A percentile compares a stretch with the other conserved stretches of the same genome.
These are phyloP conservation scores for Gymnarchus niloticus DNA, from an alignment of 2,113 vertebrate genomes.

Conservation along the genomic window DNA sequence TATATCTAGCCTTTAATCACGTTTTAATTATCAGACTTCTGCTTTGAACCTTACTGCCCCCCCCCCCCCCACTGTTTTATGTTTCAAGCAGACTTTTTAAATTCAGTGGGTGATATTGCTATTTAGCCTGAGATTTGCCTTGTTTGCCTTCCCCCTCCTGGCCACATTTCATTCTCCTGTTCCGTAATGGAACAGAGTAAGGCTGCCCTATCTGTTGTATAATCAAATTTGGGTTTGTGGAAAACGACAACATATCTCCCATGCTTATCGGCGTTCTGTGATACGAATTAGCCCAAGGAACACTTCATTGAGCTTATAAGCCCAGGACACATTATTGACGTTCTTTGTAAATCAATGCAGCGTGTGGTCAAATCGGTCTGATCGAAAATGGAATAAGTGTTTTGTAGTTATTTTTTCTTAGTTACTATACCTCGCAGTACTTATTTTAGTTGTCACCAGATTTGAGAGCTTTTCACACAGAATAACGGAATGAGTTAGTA, in stretches of 20 bases:
- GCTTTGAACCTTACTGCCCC: background rate
- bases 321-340: background rate
- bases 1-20: background rate
- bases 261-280: background rate
- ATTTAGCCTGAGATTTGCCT: background rate
- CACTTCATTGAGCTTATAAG: background rate
- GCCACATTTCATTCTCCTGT: background rate
- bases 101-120: background rate
- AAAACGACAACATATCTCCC: background rate
- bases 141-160: background rate
- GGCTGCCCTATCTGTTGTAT: background rate
- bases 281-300: background rate
- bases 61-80: background rate
- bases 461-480: too few relatives aligned
- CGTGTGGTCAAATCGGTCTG: background rate
- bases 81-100: background rate
- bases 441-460: too few relatives aligned
- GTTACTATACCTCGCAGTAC: too few relatives aligned
- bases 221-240: conserved; percentile 6
- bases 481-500: too few relatives aligned
- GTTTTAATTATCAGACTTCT: background rate
- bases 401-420: background rate
- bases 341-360: background rate
- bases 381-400: background rate
- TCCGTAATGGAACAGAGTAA: conserved; percentile 1